Conservation (phyloP, 2,888 invertebrate species). For the Lithophane ornitopus region DNA sequence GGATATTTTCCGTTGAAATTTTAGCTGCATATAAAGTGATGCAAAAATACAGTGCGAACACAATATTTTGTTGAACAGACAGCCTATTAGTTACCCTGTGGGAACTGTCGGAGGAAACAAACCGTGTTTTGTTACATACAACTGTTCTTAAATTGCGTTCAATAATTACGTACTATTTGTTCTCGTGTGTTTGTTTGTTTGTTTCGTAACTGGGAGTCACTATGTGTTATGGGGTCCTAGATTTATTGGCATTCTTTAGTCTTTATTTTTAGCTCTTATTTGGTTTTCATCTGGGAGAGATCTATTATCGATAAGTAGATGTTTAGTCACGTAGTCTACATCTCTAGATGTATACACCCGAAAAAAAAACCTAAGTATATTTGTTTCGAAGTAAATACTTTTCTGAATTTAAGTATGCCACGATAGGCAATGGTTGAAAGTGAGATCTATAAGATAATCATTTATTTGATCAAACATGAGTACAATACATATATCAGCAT, state of each 20-base stretch:
- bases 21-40: slow-evolving; percentile 78
- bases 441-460: neutral
- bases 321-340: neutral
- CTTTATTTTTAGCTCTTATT: neutral
- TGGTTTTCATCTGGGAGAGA: neutral
- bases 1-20: slow-evolving; percentile 58
- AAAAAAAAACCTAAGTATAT: neutral
- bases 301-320: neutral
- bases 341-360: neutral
- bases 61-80: slow-evolving; percentile 86
- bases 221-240: neutral
- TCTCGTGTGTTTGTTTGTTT: slow-evolving; percentile 58
- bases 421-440: neutral
- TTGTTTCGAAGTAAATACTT: neutral
- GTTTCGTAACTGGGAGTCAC: slow-evolving; percentile 20
- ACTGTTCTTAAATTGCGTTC: slow-evolving; percentile 81
- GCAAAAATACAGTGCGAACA: slow-evolving; percentile 83
- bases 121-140: slow-evolving; percentile 87
- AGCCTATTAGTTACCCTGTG: slow-evolving; percentile 88
- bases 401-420: neutral
- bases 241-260: neutral
- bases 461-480: too few relatives aligned
- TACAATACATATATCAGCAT: too few relatives aligned
- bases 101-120: slow-evolving; percentile 89
- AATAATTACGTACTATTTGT: slow-evolving; percentile 75